Evolutionary conservation across 2,888 invertebrate species (phyloP), one percentile per base, ranked within the genome.

Genomic region (Diarsia dahlii): DNA sequence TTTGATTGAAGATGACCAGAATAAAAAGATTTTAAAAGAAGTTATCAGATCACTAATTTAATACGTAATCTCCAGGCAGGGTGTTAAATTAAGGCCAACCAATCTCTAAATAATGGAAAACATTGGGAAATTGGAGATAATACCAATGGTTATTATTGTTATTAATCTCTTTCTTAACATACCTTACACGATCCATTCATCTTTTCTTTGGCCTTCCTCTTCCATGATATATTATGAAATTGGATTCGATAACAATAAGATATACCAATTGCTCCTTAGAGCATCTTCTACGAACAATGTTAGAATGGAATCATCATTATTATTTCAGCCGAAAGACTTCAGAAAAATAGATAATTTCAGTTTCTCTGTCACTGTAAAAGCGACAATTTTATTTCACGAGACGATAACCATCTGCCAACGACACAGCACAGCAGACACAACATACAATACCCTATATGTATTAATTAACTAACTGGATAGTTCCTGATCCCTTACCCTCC

Each of bases 381-480:
- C 45, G 6, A n/a, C 2, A 52, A 56, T 71, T 34, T 12, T 23
- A 71, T 79, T 62, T 34, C 28, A 81, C n/a, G 8, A 10, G 4
- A 34, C 52, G 10, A 60, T 48, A 13, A 39, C 5, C 28, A 34
- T 71, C n/a, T 18, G 56, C 34, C 23, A 66, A 71, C 1, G 56
- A 68, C 52, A 65, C 58, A 45, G 23, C 39, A 4, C 45, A 45
- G 15, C 58, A 28, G n/a, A n/a, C 34, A 12, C 20, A 58, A 75
- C 18, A 78, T 66, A 64, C 64, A 48, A 69, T 66, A 70, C 67
- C 54, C 65, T 39, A 12, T 80, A 58, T 84, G 76, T 72, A 73
- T 71, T 78, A 80, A 86, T 86, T 74, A 88, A 78, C 73, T 69
- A 67, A 80, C 46, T 54, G 70, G 68, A 66, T 74, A 85, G 86